A percentile compares a stretch with the other conserved stretches of the same genome.
Evolutionary conservation across 2,797 vertebrate genomes (phyloP).

Genomic region (Oreonectes daqikongensis): DNA sequence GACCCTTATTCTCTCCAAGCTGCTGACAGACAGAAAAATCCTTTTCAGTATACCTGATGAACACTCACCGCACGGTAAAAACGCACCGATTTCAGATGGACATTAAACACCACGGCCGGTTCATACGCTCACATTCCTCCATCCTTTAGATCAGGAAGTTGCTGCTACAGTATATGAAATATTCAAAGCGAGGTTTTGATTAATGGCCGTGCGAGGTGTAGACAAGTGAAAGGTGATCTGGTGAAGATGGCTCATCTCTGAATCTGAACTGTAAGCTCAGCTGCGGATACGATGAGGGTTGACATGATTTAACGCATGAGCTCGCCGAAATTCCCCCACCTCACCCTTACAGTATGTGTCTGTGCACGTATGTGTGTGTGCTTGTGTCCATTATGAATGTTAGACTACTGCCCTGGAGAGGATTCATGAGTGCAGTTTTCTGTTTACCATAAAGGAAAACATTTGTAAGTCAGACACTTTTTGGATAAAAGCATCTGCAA

Average conservation of each 20-base stretch:
- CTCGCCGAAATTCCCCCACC: slow-evolving; percentile 63
- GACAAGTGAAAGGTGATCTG: slow-evolving; percentile 50
- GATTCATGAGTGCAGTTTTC: background rate
- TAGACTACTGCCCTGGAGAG: slow-evolving; percentile 60
- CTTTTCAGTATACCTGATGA: slow-evolving; percentile 27
- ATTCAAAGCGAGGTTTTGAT: slow-evolving; percentile 33
- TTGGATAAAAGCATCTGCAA: no score
- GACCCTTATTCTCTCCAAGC: slow-evolving; percentile 85
- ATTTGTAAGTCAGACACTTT: no score
- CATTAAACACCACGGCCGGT: slow-evolving; percentile 13
- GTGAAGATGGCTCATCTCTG: slow-evolving; percentile 46
- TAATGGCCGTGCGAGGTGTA: slow-evolving; percentile 39
- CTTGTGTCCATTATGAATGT: slow-evolving; percentile 44
- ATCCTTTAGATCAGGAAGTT: slow-evolving; percentile 28
- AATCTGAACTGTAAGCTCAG: slow-evolving; percentile 44
- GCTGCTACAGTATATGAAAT: slow-evolving; percentile 28
- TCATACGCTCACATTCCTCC: background rate
- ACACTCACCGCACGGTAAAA: slow-evolving; percentile 6
- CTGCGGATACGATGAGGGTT: slow-evolving; percentile 56
- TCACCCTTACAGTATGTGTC: slow-evolving; percentile 33
- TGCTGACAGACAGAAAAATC: slow-evolving; percentile 68
- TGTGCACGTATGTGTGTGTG: background rate
- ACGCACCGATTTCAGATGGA: slow-evolving; percentile 4
- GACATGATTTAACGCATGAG: slow-evolving; percentile 68
- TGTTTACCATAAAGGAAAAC: background rate